A percentile compares a stretch with the other conserved stretches of the same genome.
phyloP scores from a whole-genome alignment of 2,888 invertebrate species.

The Xanthia togata region DNA sequence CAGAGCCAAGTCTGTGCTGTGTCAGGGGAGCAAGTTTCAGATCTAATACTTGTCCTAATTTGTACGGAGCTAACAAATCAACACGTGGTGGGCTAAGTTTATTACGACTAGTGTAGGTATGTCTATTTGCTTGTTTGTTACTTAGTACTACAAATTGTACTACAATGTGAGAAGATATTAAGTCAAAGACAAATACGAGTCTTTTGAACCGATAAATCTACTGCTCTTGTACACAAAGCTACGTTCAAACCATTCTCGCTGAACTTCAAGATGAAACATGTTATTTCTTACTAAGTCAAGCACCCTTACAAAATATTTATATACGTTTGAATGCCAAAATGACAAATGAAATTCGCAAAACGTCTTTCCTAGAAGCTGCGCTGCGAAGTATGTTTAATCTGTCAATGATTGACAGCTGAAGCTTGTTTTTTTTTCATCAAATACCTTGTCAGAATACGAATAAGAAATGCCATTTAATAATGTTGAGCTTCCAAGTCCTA shows the following conservation, averaged over 20 bases:
- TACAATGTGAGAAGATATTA: neutral
- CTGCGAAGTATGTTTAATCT: constrained; percentile 67
- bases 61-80: constrained; percentile 26
- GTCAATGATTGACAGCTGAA: constrained; percentile 60
- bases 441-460: constrained; percentile 33
- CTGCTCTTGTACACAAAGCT: constrained; percentile 3
- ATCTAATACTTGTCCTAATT: constrained; percentile 31
- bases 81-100: constrained; percentile 24
- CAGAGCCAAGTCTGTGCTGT: constrained; percentile 20
- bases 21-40: constrained; percentile 36
- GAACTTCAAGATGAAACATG: constrained; percentile 15
- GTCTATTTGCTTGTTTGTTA: neutral
- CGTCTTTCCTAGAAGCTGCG: constrained; percentile 57
- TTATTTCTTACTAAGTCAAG: constrained; percentile 24
- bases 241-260: constrained; percentile 8
- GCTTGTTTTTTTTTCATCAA: constrained; percentile 47
- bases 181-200: constrained; percentile 9
- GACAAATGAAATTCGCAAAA: constrained; percentile 74
- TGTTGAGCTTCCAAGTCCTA: constrained; percentile 21
- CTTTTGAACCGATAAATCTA: neutral
- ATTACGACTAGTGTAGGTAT: neutral
- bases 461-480: constrained; percentile 32
- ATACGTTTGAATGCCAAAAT: constrained; percentile 65
- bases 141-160: neutral
- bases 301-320: constrained; percentile 39